Conservation (phyloP, 2,113 vertebrate species). For the Blennius ocellaris region DNA sequence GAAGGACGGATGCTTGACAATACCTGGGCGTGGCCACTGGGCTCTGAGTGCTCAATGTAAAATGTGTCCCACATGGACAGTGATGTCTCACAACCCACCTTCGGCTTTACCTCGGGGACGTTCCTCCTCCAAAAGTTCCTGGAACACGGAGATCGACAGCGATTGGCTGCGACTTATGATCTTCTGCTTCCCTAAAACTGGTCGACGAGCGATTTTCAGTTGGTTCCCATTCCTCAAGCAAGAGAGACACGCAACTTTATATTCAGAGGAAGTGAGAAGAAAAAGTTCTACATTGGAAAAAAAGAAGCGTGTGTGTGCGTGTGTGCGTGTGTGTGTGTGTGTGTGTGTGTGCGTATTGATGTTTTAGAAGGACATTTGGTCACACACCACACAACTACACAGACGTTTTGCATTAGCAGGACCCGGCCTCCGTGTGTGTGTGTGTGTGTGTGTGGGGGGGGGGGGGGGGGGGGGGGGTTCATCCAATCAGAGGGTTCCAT, state of each 20-base stretch:
- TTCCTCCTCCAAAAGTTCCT: neutral
- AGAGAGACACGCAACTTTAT: slow-evolving; percentile 4
- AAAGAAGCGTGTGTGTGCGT: slow-evolving; percentile 32
- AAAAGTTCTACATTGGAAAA: slow-evolving; percentile 19
- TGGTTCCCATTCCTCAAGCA: neutral
- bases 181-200: too few species aligned
- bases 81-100: neutral
- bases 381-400: too few species aligned
- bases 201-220: too few species aligned
- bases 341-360: too few species aligned
- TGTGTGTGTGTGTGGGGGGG: too few species aligned
- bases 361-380: too few species aligned
- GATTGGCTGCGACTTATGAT: too few species aligned
- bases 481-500: too few species aligned
- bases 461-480: too few species aligned
- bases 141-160: too few species aligned
- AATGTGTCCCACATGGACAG: slow-evolving; percentile 1
- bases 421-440: too few species aligned
- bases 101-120: neutral
- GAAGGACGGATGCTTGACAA: neutral
- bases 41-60: slow-evolving; percentile 4
- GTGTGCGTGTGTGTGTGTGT: neutral
- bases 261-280: slow-evolving; percentile 16
- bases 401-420: too few species aligned
- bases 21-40: slow-evolving; percentile 21